Evolutionary conservation across 2,888 invertebrate species (phyloP).

Genomic region (Timandra comae): DNA sequence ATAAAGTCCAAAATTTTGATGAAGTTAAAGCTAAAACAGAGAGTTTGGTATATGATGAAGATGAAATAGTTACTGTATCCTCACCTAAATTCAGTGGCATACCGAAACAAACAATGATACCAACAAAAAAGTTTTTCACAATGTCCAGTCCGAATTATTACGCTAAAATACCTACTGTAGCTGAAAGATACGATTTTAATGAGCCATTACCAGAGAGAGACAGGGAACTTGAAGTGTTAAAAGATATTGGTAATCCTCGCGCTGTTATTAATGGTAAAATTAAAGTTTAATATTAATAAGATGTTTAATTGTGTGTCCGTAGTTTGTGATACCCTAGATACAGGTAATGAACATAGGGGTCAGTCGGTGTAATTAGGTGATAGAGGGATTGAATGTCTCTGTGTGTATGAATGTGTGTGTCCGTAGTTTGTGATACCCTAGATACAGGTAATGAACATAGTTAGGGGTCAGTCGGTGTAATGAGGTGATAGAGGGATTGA

Average conservation of each 20-base stretch:
- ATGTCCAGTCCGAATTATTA: constrained; percentile 45
- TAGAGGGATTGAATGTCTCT: too few species aligned
- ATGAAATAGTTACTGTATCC: constrained; percentile 6
- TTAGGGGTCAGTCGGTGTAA: too few species aligned
- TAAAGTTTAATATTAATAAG: too few species aligned
- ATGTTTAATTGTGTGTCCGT: too few species aligned
- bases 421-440: too few species aligned
- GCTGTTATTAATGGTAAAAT: constrained; percentile 31
- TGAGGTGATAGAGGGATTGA: too few species aligned
- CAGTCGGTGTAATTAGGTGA: too few species aligned
- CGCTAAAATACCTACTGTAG: constrained; percentile 35
- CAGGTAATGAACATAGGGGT: too few species aligned
- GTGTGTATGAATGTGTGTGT: too few species aligned
- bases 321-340: too few species aligned
- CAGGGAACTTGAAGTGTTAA: constrained; percentile 34
- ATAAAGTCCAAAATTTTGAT: constrained; percentile 6
- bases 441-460: too few species aligned
- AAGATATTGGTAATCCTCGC: constrained; percentile 28
- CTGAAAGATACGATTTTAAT: constrained; percentile 49
- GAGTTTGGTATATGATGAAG: constrained; percentile 25
- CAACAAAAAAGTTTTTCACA: constrained; percentile 33
- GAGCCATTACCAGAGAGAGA: constrained; percentile 53
- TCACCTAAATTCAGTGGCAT: background rate
- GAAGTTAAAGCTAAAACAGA: constrained; percentile 35
- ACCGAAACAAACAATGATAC: constrained; percentile 41